A percentile compares a stretch with the other conserved stretches of the same genome.
Evolutionary conservation across 2,888 invertebrate species (phyloP).

Genomic region (Acronicta leporina): DNA sequence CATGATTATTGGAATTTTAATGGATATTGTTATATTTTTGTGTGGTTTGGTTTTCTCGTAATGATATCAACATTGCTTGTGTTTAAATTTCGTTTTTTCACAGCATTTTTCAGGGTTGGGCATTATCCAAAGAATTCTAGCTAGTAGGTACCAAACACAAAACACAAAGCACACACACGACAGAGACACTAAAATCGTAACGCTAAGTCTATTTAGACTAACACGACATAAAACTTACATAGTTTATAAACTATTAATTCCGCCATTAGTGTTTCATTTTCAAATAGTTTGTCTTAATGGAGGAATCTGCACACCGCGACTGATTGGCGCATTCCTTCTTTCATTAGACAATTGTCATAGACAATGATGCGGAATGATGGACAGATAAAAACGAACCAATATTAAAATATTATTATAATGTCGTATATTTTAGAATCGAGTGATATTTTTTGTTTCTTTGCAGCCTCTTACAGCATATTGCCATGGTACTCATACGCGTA

Average conservation of each 20-base stretch:
- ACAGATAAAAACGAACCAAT: too few relatives aligned
- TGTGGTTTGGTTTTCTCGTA: slow-evolving; percentile 6
- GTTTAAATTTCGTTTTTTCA: too few relatives aligned
- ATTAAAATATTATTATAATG: too few relatives aligned
- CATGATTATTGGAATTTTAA: slow-evolving; percentile 39
- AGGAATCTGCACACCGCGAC: not conserved
- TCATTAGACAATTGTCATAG: not conserved
- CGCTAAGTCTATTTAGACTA: not conserved
- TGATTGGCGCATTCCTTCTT: not conserved
- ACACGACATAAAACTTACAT: not conserved
- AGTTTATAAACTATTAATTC: not conserved
- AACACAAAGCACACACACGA: too few relatives aligned
- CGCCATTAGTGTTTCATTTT: not conserved
- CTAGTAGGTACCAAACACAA: too few relatives aligned
- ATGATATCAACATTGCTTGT: not conserved
- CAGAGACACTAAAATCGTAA: not conserved
- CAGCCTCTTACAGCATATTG: too few relatives aligned
- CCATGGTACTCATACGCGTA: too few relatives aligned
- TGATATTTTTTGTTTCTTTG: too few relatives aligned
- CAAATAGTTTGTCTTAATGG: not conserved
- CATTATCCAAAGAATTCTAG: too few relatives aligned
- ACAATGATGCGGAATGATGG: too few relatives aligned
- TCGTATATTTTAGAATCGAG: too few relatives aligned
- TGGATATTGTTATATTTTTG: slow-evolving; percentile 32
- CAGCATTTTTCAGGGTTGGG: too few relatives aligned